A percentile compares a stretch with the other conserved stretches of the same genome.
Conservation (phyloP, 2,888 invertebrate genomes). For the Epinotia demarniana region DNA sequence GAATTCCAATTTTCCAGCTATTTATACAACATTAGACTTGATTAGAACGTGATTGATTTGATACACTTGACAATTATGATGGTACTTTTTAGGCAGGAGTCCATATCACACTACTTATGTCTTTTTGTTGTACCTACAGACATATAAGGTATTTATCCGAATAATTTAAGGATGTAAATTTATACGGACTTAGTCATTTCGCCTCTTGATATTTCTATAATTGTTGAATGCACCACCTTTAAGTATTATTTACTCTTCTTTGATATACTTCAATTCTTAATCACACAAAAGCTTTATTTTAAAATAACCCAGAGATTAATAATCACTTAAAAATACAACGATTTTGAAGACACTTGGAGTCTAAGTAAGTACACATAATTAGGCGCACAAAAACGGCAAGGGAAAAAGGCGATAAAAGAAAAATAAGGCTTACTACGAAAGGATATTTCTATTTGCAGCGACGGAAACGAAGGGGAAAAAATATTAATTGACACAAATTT, state of each 20-base stretch:
- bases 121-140: background rate
- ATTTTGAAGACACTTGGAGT: background rate
- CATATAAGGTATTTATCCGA: background rate
- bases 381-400: conserved; percentile 14
- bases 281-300: background rate
- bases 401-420: conserved; percentile 26
- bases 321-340: background rate
- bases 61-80: too few relatives aligned
- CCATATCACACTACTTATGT: background rate
- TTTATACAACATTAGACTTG: background rate
- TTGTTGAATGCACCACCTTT: background rate
- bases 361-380: conserved; percentile 20
- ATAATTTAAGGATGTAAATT: background rate
- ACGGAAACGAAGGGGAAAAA: conserved; percentile 58
- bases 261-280: background rate
- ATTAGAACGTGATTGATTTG: too few relatives aligned
- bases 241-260: background rate
- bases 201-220: background rate
- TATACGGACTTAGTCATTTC: background rate
- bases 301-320: background rate
- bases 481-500: conserved; percentile 73
- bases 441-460: conserved; percentile 52
- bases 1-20: background rate
- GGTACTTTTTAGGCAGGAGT: too few relatives aligned
- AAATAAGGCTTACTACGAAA: conserved; percentile 42